Base-by-base conservation (phyloP, 2,888 invertebrate species). In the Lepidocyrtoides sp. region DNA sequence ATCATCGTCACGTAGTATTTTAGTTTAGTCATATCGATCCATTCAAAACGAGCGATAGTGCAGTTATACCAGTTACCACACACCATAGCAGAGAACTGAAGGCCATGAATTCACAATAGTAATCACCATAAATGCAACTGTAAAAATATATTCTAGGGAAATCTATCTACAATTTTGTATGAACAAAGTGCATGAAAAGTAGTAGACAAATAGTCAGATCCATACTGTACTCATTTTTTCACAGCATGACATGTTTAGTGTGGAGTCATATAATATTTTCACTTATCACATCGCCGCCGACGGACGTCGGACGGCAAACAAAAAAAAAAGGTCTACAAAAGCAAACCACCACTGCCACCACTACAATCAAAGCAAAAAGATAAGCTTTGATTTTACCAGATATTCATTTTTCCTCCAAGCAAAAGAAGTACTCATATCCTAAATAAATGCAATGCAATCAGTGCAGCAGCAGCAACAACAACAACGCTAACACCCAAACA, bases 371-470 rank as follows among this genome's bases (percentile, higher is more conserved):
- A 7, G 2, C 1, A 14, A 44, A 44, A 14, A 83, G 82, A 83
- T 83, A 83, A 83, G 82, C 82, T 66, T 48, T 48, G n/a, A 41
- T 82, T 51, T n/a, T 36, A 57, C 7, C 20, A 36, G 20, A n/a
- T 29, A n/a, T 20, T 26, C 17, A 14, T 82, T 41, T 60, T 26
- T 69, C 26, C 69, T 14, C 14, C 69, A 26, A 8, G n/a, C 69
- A n/a, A n/a, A 29, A n/a, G 29, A 5, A 14, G 7, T 17, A 29
- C 20, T 3, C 66, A 36, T 48, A 51, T 51, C 51, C 3, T 51
- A 51, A 51, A 51, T 51, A n/a, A 14, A 36, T 36, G 7, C 36
- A 36, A 36, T 36, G 36, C 7, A 36, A 36, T 36, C 36, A 51
- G 51, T 51, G n/a, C n/a, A 51, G 2, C n/a, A 51, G 2, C 2